Evolutionary conservation across 2,113 vertebrate genomes (phyloP).

Genomic region (Petrocephalus microphthalmus): DNA sequence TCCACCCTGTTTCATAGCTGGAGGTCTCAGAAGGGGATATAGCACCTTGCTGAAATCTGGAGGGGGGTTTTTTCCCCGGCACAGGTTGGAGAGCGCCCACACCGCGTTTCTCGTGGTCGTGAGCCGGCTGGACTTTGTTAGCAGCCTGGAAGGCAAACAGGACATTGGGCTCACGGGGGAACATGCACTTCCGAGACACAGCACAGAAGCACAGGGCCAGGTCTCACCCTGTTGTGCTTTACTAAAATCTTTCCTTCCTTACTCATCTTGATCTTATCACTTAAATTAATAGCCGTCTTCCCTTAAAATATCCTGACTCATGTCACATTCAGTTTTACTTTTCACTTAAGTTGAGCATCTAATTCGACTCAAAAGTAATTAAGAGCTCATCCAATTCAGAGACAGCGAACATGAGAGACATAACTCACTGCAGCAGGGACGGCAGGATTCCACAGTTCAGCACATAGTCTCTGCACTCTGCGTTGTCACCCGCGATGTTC

Average conservation of each 20-base stretch:
- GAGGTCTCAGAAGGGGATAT: not conserved
- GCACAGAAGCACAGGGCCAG: not conserved
- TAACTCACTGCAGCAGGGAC: slow-evolving; percentile 78
- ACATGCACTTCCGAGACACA: not conserved
- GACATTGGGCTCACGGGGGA: not conserved
- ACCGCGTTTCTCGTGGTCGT: slow-evolving; percentile 87
- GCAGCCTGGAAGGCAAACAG: slow-evolving; percentile 55
- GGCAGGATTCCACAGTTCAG: slow-evolving; percentile 83
- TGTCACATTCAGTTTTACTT: not conserved
- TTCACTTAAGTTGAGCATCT: not conserved
- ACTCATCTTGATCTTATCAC: not conserved
- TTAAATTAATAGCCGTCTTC: not conserved
- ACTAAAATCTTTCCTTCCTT: not conserved
- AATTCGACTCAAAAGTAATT: not conserved
- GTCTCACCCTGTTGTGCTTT: not conserved
- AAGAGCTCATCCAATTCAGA: not conserved
- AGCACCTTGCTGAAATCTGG: slow-evolving; percentile 83
- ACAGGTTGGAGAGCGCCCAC: slow-evolving; percentile 87
- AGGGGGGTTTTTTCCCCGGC: slow-evolving; percentile 87
- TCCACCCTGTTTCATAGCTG: not conserved
- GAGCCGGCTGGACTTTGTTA: slow-evolving; percentile 80
- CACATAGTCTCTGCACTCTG: slow-evolving; percentile 89
- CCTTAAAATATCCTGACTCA: not conserved
- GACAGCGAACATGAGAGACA: not conserved
- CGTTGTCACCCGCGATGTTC: slow-evolving; percentile 88